These are phyloP conservation scores for Phyto melanocephala DNA, from an alignment of 2,888 invertebrate species.

Conservation along the genomic window DNA sequence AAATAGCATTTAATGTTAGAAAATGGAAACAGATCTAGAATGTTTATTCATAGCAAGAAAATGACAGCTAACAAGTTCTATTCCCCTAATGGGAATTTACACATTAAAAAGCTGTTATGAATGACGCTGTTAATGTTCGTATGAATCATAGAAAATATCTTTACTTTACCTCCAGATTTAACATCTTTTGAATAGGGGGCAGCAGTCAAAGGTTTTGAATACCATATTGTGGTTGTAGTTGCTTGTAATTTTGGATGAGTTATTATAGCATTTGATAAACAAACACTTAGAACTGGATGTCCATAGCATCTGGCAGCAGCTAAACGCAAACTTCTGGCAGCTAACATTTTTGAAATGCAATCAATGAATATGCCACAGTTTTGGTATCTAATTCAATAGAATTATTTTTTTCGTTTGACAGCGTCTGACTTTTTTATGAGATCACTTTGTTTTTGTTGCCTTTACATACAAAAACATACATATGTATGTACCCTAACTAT, in stretches of 20 bases:
- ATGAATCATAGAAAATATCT: not conserved
- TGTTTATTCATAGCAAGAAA: not conserved
- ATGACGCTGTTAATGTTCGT: too few species aligned
- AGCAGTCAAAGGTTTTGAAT: constrained; percentile 1
- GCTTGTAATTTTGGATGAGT: not conserved
- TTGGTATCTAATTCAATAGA: not conserved
- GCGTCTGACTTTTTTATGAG: constrained; percentile 55
- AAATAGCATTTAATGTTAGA: not conserved
- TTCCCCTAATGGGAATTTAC: too few species aligned
- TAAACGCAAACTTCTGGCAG: constrained; percentile 32
- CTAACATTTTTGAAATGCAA: constrained; percentile 39
- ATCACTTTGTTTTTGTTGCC: constrained; percentile 44
- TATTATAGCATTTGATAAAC: not conserved
- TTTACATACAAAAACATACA: too few species aligned
- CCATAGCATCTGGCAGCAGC: constrained; percentile 13
- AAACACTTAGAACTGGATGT: not conserved
- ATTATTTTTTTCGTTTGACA: constrained; percentile 17
- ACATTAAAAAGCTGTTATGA: too few species aligned
- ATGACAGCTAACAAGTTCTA: too few species aligned
- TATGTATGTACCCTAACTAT: too few species aligned
- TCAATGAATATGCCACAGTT: too few species aligned
- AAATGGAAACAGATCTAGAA: constrained; percentile 18
- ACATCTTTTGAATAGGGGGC: constrained; percentile 41
- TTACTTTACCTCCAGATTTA: constrained; percentile 30
- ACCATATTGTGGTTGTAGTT: not conserved